These are phyloP conservation scores for Nesogale talazaci DNA, from an alignment of 2,113 vertebrate species.

Conservation along the genomic window DNA sequence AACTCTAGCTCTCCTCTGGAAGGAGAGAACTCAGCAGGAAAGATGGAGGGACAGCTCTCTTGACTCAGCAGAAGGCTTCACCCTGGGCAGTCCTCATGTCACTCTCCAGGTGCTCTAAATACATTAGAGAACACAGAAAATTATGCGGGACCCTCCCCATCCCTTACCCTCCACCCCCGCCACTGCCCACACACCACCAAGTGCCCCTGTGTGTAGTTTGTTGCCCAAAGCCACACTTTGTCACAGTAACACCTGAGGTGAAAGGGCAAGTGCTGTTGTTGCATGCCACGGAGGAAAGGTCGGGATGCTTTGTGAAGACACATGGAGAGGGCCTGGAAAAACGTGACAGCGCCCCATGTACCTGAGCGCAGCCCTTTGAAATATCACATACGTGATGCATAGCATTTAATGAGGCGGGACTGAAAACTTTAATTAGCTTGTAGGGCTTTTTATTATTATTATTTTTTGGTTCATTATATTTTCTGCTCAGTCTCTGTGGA, in stretches of 20 bases:
- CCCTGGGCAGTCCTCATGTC: not conserved
- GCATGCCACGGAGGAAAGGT: not conserved
- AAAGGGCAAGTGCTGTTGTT: not conserved
- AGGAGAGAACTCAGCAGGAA: not conserved
- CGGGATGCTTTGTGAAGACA: not conserved
- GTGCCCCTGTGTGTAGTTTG: not conserved
- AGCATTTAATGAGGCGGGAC: constrained; percentile 77
- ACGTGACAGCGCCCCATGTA: fast-evolving
- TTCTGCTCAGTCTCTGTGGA: constrained; percentile 82
- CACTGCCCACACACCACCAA: no score
- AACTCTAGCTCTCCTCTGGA: no score
- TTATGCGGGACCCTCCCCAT: not conserved
- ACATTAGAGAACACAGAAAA: not conserved
- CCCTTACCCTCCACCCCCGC: no score
- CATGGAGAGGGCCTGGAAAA: constrained; percentile 24
- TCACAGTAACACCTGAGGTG: not conserved
- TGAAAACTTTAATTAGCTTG: constrained; percentile 86
- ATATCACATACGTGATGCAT: constrained; percentile 63
- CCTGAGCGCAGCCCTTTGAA: constrained; percentile 52
- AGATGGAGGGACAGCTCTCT: not conserved
- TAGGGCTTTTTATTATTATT: constrained; percentile 82
- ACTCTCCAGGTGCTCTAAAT: not conserved
- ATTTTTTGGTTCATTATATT: constrained; percentile 85
- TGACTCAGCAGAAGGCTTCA: not conserved
- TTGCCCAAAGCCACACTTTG: not conserved